A percentile compares a stretch with the other conserved stretches of the same genome.
These are phyloP conservation scores for Mionectes macconnelli DNA, from an alignment of 2,113 vertebrate species.

Conservation along the genomic window DNA sequence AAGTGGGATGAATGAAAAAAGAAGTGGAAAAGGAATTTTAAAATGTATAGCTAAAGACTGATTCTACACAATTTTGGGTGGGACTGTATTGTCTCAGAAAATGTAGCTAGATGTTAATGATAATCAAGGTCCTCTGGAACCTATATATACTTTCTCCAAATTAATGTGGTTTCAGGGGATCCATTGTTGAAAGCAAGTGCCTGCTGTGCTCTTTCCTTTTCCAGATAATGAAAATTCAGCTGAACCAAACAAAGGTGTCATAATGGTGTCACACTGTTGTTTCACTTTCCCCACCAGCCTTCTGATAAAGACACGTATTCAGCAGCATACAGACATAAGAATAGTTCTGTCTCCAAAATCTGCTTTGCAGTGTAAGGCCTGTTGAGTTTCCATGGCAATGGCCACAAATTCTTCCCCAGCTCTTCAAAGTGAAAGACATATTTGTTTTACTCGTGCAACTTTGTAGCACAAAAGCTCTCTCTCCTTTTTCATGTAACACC, in stretches of 20 bases:
- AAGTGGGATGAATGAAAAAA: not conserved
- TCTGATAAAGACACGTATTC: slow-evolving; percentile 11
- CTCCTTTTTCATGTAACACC: slow-evolving; percentile 86
- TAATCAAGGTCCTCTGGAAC: not conserved
- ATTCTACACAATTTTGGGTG: not conserved
- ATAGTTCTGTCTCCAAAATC: slow-evolving; percentile 29
- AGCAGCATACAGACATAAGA: slow-evolving; percentile 8
- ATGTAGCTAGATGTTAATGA: not conserved
- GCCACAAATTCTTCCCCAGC: slow-evolving; percentile 85
- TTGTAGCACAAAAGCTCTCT: slow-evolving; percentile 79
- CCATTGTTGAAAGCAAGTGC: not conserved
- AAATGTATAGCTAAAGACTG: not conserved
- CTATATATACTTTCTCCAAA: not conserved
- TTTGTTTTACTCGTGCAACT: slow-evolving; percentile 94
- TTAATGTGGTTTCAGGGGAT: not conserved
- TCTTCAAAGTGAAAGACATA: slow-evolving; percentile 90
- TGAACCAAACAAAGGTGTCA: not conserved
- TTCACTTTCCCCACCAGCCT: not conserved
- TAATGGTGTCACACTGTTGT: not conserved
- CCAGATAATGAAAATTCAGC: not conserved
- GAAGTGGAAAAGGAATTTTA: not conserved
- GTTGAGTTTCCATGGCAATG: slow-evolving; percentile 85
- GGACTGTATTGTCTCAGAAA: not conserved
- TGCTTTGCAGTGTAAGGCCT: slow-evolving; percentile 69
- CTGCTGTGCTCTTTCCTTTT: not conserved